Base-by-base conservation (phyloP, 2,797 vertebrate genomes). In the Carcharodon carcharias region DNA sequence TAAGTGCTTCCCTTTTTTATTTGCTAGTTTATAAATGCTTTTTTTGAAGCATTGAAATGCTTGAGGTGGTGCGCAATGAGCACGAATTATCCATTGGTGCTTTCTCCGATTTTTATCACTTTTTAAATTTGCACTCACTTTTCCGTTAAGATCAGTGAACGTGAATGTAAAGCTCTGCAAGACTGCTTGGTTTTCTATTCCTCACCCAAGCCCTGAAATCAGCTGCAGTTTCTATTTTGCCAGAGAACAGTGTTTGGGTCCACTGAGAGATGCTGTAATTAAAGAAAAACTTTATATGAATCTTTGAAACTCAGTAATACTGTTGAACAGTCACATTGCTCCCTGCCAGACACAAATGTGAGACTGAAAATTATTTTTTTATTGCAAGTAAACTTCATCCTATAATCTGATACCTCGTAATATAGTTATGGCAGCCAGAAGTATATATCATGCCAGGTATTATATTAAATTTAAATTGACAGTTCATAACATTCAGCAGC, bases 351-450 rank as follows among this genome's bases (percentile, higher is more conserved):
- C 92, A 94, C 40, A 45, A 67, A 69, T 45, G 65, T 40, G 69
- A 26, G 93, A 69, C 26, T 45, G 65, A 95, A 91, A 91, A 58
- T 31, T 16, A n/a, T 61, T 61, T 61, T 45, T 67, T 28, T 50
- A 94, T 65, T 71, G 45, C 40, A 40, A 95, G 65, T 69, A 95
- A 95, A 71, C 65, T 95, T 95, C n/a, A 28, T 71, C 71, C 71
- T 50, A 40, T 95, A 95, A 95, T 95, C 93, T 95, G 67, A 95
- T 14, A 54, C 40, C 93, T 69, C 93, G 54, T 95, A 95, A 95
- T 69, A 18, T 28, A 45, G 92, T 67, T 65, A 85, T 67, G 63
- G 26, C 16, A 69, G 40, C 63, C 93, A 95, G 93, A 69, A 69
- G 63, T 94, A 45, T 65, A 93, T 63, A 94, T 69, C 93, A 69